Base-by-base conservation (phyloP, 2,797 vertebrate species). In the Schizopygopsis pylzovi region DNA sequence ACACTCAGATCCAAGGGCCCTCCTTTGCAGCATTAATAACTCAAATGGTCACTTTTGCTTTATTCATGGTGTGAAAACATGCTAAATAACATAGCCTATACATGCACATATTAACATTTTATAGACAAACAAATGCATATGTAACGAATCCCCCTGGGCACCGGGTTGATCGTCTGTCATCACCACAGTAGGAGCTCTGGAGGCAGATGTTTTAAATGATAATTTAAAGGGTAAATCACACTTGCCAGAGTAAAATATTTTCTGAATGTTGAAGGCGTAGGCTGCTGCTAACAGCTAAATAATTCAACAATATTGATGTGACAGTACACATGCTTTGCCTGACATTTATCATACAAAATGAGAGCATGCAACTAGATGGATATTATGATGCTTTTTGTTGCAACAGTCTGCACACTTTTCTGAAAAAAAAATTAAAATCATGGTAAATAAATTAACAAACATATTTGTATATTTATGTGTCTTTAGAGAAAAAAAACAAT, bases 271-370 rank as follows among this genome's bases (percentile, higher is more conserved):
- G 2, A 39, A 67, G 49, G 65, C 70, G 15, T 10, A 59, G 28
- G 22, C 37, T 63, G 54, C 41, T 11, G 4, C 15, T 68, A 49
- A 84, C 39, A 45, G 37, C 73, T 86, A 45, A 86, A 86, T 87
- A 79, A 87, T 87, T 86, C 73, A 87, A 20, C 39, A 78, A 67
- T 79, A 86, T 82, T 80, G 79, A 85, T 43, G 77, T 82, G 82
- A 71, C 41, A n/a, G 56, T 47, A 49, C 43, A 39, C 41, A 37
- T 52, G 43, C 56, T 25, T 65, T 59, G 15, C 39, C 15, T 73
- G 11, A 10, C 54, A 39, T 41, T 33, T 65, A n/a, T 65, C 28
- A 71, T 18, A 37, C 22, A 72, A n/a, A 22, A 79, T 16, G 12
- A 56, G 41, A 47, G 45, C 18, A 13, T 0, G 33, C 3, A 43